These are phyloP conservation scores for Oreochromis mossambicus DNA, from an alignment of 2,797 vertebrate genomes.

Conservation along the genomic window DNA sequence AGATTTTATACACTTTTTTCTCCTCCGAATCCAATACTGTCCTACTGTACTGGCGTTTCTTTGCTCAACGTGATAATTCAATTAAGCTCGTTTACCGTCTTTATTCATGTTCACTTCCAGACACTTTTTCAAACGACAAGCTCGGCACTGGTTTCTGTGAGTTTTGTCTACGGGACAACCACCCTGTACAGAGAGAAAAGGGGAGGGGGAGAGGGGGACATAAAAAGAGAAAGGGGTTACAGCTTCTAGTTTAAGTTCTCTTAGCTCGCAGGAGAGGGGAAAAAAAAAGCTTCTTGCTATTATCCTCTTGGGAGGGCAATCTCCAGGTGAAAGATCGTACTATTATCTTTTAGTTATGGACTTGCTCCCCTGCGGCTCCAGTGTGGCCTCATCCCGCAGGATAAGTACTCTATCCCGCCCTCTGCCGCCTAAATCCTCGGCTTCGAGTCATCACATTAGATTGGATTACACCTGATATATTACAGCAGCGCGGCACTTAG, in stretches of 20 bases:
- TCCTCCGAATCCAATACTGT: slow-evolving; percentile 2
- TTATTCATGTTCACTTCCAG: slow-evolving; percentile 99
- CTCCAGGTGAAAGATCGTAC: slow-evolving; percentile 71
- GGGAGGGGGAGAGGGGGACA: neutral
- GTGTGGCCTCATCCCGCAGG: slow-evolving; percentile 55
- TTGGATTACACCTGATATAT: slow-evolving; percentile 80
- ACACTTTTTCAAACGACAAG: slow-evolving; percentile 98
- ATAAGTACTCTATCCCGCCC: slow-evolving; percentile 72
- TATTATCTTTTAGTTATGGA: slow-evolving; percentile 69
- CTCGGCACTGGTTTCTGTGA: slow-evolving; percentile 97
- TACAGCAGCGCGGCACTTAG: slow-evolving; percentile 61
- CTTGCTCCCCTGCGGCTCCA: slow-evolving; percentile 65
- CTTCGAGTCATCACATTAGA: slow-evolving; percentile 73
- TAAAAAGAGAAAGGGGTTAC: neutral
- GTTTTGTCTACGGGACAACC: slow-evolving; percentile 99
- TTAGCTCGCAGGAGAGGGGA: neutral
- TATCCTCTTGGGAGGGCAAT: slow-evolving; percentile 64
- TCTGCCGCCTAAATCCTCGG: slow-evolving; percentile 70
- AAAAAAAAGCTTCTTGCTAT: slow-evolving; percentile 17
- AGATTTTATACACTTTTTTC: neutral
- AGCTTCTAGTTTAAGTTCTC: slow-evolving; percentile 9
- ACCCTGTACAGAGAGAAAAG: slow-evolving; percentile 73
- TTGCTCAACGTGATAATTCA: slow-evolving; percentile 42
- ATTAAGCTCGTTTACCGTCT: slow-evolving; percentile 86
- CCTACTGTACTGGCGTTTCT: slow-evolving; percentile 9